Evolutionary conservation across 2,113 vertebrate species (phyloP).

Genomic region (Upupa epops): DNA sequence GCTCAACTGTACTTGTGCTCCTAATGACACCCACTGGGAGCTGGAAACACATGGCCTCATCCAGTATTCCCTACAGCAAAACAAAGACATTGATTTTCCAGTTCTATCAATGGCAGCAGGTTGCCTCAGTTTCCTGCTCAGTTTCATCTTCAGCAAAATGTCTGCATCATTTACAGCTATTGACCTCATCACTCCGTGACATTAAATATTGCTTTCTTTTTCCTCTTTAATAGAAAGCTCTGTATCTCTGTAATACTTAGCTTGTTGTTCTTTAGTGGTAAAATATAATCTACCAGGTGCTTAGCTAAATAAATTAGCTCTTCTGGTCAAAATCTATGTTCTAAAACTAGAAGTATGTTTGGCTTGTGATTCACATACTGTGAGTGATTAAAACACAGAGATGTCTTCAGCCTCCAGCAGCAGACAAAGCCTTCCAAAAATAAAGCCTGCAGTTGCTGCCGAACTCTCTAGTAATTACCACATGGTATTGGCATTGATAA

Average conservation of each 20-base stretch:
- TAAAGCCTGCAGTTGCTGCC: neutral
- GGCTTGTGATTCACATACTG: neutral
- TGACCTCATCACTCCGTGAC: neutral
- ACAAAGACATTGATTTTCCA: constrained; percentile 15
- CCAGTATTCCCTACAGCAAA: constrained; percentile 28
- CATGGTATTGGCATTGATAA: neutral
- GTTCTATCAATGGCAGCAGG: constrained; percentile 1
- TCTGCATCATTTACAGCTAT: neutral
- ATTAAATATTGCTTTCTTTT: neutral
- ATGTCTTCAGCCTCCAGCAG: neutral
- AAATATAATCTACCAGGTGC: neutral
- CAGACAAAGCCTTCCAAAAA: neutral
- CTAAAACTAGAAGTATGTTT: neutral
- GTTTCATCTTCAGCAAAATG: neutral
- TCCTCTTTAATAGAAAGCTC: neutral
- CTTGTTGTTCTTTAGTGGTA: neutral
- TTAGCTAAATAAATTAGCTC: neutral
- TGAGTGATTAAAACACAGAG: neutral
- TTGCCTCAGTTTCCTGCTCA: neutral
- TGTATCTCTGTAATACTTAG: neutral
- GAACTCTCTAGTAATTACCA: neutral
- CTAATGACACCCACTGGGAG: constrained; percentile 49
- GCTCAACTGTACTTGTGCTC: neutral
- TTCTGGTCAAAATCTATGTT: neutral
- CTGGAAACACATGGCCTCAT: neutral